Evolutionary conservation across 2,888 invertebrate genomes (phyloP).

Genomic region (Lasioglossum oenotherae): DNA sequence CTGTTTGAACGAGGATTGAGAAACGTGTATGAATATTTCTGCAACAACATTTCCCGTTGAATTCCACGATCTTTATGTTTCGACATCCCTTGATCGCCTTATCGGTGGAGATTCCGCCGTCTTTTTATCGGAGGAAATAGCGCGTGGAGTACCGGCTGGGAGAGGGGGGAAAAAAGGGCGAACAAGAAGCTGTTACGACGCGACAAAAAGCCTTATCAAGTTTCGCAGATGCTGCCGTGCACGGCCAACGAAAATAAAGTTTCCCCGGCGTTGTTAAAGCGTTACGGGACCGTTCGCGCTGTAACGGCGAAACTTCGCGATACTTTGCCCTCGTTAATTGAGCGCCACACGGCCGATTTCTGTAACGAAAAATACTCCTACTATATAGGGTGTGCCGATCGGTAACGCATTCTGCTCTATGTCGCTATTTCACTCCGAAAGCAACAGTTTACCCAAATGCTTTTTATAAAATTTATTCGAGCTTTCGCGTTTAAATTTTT

Average conservation of each 20-base stretch:
- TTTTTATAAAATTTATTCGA: too few species aligned
- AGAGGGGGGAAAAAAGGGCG: neutral
- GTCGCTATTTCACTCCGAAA: neutral
- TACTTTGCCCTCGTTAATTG: conserved; percentile 6
- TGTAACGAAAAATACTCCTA: neutral
- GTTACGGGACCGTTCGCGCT: neutral
- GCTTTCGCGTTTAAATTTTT: neutral
- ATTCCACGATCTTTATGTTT: neutral
- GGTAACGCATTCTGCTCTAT: neutral
- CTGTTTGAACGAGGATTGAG: too few species aligned
- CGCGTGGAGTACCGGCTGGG: neutral
- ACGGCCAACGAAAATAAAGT: conserved; percentile 13
- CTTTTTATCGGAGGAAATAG: neutral
- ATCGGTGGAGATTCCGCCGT: conserved; percentile 9
- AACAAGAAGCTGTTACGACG: conserved; percentile 6
- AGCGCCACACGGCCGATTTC: neutral
- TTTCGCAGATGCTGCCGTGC: conserved; percentile 5
- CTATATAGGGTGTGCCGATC: neutral
- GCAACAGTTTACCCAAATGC: neutral
- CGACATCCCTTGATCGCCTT: conserved; percentile 27
- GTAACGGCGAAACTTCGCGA: conserved; percentile 11
- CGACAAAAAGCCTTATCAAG: conserved; percentile 39
- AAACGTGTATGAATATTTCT: neutral
- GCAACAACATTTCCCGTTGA: neutral
- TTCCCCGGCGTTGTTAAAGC: conserved; percentile 2